Base-by-base conservation (phyloP, 1,140 invertebrate species). In the Myzus persicae region DNA sequence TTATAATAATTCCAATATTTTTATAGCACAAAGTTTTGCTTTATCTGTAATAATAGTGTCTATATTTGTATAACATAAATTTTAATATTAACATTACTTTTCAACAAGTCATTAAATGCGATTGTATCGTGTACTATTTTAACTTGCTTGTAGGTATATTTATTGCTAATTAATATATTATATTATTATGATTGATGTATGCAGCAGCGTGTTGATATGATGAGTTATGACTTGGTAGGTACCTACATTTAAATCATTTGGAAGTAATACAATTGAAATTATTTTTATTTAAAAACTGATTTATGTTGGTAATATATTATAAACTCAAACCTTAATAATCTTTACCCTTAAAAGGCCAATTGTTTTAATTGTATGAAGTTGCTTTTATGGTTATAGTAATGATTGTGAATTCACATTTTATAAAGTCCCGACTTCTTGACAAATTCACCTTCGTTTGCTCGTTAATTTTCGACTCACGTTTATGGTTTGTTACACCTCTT, bases 391-490 rank as follows among this genome's bases (percentile, higher is more conserved):
- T 42, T 90, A n/a, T 67, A 36, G 85, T 89, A 51, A 51, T 89
- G 22, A 54, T 54, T 67, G 38, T 44, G 26, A 59, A 90, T 90
- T 90, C 38, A 26, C 24, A 90, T 90, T 67, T 67, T 26, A 67
- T 44, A 67, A 90, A 67, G 51, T 90, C 44, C 26, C 14, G 40
- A 90, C 54, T 90, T 90, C 89, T 90, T 67, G 51, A 90, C 51
- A 44, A 90, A 67, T 90, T 67, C 42, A 67, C 54, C 26, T 90
- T 67, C 54, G 54, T 59, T 90, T 31, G 26, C 26, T 67, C 89
- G 89, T 90, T 90, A 67, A 67, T 42, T 90, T 90, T 90, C 54
- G 26, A 67, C 38, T 67, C 38, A n/a, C 51, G 89, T 90, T 90
- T 67, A 67, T 67, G 89, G 51, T 67, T 89, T 89, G 88, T 89